Percentiles rank a stretch among this genome's conserved stretches.
phyloP scores from a whole-genome alignment of 2,888 invertebrate genomes.

The Diaprepes abbreviatus region DNA sequence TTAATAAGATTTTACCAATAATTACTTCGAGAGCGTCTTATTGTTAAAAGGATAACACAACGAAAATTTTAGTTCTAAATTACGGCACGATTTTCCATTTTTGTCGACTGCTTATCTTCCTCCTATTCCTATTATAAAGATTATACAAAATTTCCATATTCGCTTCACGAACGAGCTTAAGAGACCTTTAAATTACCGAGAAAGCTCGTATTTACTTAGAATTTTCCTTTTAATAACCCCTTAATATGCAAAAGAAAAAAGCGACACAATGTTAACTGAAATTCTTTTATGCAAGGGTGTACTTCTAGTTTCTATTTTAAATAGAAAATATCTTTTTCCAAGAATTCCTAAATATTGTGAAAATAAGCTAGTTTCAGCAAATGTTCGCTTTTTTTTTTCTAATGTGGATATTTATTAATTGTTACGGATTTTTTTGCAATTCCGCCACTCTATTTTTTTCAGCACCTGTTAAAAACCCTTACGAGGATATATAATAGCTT shows the following conservation, averaged over 20 bases:
- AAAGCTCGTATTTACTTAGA: constrained; percentile 46
- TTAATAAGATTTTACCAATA: no score
- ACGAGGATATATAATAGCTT: no score
- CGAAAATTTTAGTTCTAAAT: neutral
- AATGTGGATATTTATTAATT: no score
- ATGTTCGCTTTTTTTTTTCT: no score
- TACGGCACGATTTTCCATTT: constrained; percentile 21
- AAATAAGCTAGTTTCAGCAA: no score
- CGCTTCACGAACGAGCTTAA: constrained; percentile 44
- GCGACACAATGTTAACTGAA: constrained; percentile 26
- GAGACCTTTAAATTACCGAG: constrained; percentile 46
- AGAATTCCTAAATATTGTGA: no score
- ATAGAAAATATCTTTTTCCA: neutral
- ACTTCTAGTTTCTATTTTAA: neutral
- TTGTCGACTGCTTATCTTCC: constrained; percentile 40
- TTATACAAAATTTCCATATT: constrained; percentile 48
- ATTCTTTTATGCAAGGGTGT: neutral
- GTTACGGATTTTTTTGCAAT: no score
- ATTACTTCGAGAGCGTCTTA: no score
- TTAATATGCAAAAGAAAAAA: constrained; percentile 39
- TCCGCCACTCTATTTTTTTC: no score
- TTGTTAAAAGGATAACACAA: no score
- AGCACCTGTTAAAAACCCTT: no score
- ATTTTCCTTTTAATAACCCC: constrained; percentile 46
- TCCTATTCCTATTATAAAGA: constrained; percentile 41